Base-by-base conservation (phyloP, 2,888 invertebrate species). In the Heliconius ethilla region DNA sequence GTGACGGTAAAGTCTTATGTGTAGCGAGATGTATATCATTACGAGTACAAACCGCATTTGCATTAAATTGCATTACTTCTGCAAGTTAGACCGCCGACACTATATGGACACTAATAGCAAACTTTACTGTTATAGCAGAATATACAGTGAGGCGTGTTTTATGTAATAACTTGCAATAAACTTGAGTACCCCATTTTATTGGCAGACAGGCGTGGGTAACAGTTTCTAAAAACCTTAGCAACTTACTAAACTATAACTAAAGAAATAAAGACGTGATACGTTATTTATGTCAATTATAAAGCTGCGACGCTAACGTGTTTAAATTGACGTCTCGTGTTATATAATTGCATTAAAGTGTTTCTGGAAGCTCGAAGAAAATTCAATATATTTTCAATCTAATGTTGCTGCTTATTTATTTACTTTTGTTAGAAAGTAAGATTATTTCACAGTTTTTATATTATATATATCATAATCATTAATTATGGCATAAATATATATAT, bases 51-150 rank as follows among this genome's bases (percentile, higher is more conserved):
- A 89, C 85, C 85, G 86, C 88, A 92, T 92, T 92, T 90, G 88
- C 89, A 92, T 92, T 87, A 87, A 90, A 91, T 91, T 92, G 89
- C 89, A 89, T 88, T 87, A 86, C 83, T 80, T 78, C 79, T 79
- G 81, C 79, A 77, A 77, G 76, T 80, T 78, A 78, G 80, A 79
- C 82, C 83, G 82, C 81, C 70, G 62, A 76, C 40, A 70, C 37
- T 37, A 37, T 25, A 51, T 18, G 13, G 51, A 18, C 29, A 29
- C 29, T 51, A 66, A 37, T n/a, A 45, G 75, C 33, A 33, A 75
- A 65, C 33, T 66, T 22, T 27, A 65, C 65, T 29, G 65, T 45
- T 45, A 63, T 27, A 27, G 63, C 65, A 62, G n/a, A 59, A 40
- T 63, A 45, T 70, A 70, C n/a, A 40, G 45, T 22, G 63, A 77